Conservation (phyloP, 92 coral and sea anemone genomes). For the Actinostola sp. region DNA sequence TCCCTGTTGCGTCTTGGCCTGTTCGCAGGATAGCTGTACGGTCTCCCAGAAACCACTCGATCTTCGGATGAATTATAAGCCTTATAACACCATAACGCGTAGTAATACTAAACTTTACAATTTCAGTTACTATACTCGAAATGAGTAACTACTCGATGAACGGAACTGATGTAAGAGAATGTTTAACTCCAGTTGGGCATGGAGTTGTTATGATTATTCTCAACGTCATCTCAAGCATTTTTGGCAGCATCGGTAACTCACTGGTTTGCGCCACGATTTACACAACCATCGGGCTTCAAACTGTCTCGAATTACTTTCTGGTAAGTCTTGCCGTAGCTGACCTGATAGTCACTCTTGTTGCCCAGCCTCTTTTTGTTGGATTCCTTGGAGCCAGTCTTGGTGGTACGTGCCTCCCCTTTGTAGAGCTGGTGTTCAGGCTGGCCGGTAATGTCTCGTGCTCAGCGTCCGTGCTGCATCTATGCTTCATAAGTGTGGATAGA, state of each 20-base stretch:
- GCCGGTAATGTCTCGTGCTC: slow-evolving; percentile 72
- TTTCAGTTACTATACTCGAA: background rate
- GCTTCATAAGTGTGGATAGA: slow-evolving; percentile 76
- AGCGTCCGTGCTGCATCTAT: slow-evolving; percentile 73
- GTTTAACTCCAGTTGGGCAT: slow-evolving; percentile 44
- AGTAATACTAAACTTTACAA: too few species aligned
- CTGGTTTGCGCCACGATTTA: slow-evolving; percentile 70
- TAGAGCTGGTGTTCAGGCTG: slow-evolving; percentile 68
- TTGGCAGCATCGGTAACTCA: slow-evolving; percentile 75
- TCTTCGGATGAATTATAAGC: too few species aligned
- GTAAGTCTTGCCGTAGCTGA: slow-evolving; percentile 72
- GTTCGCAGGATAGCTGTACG: too few species aligned
- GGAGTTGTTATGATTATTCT: slow-evolving; percentile 46
- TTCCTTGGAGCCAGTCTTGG: slow-evolving; percentile 53
- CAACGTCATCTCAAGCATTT: slow-evolving; percentile 53
- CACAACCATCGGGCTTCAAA: slow-evolving; percentile 58
- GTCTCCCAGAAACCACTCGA: too few species aligned
- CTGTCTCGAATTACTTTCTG: slow-evolving; percentile 65
- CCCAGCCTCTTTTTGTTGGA: slow-evolving; percentile 67
- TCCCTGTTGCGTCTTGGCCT: too few species aligned
- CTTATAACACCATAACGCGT: background rate
- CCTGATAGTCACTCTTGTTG: slow-evolving; percentile 63
- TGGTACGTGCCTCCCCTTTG: slow-evolving; percentile 40
- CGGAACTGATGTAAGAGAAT: background rate
- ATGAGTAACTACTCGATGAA: background rate